Percentiles rank a stretch among this genome's conserved stretches.
phyloP scores from a whole-genome alignment of 2,113 vertebrate species.

The Vulpes vulpes region DNA sequence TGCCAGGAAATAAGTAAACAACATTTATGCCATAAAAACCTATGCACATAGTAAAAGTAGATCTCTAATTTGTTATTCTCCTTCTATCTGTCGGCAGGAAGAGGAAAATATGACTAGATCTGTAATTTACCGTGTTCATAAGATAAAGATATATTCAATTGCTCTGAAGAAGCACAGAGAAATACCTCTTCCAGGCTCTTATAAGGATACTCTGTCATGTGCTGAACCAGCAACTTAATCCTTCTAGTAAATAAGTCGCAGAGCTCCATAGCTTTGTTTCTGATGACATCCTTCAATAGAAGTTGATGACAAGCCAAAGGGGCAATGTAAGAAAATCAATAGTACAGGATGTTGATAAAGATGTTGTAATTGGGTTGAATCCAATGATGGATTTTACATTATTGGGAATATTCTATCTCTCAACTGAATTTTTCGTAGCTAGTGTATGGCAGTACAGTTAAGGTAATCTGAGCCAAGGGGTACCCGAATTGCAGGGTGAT shows the following conservation, averaged over 20 bases:
- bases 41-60: background rate
- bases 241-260: background rate
- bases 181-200: background rate
- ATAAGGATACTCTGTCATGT: background rate
- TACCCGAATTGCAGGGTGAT: background rate
- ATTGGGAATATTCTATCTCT: background rate
- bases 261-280: background rate
- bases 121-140: conserved; percentile 13
- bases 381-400: background rate
- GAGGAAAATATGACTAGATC: background rate
- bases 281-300: background rate
- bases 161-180: background rate
- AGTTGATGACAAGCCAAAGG: background rate
- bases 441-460: too few relatives aligned
- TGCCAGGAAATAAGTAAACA: background rate
- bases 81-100: background rate
- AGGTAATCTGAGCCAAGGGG: background rate
- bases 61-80: background rate
- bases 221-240: background rate
- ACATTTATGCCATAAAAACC: conserved; percentile 24
- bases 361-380: background rate
- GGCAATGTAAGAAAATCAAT: background rate
- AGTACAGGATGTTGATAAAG: background rate
- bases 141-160: conserved; percentile 26
- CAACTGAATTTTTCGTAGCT: background rate